Conservation (phyloP, 2,797 vertebrate genomes). For the Phalloptychus januarius region DNA sequence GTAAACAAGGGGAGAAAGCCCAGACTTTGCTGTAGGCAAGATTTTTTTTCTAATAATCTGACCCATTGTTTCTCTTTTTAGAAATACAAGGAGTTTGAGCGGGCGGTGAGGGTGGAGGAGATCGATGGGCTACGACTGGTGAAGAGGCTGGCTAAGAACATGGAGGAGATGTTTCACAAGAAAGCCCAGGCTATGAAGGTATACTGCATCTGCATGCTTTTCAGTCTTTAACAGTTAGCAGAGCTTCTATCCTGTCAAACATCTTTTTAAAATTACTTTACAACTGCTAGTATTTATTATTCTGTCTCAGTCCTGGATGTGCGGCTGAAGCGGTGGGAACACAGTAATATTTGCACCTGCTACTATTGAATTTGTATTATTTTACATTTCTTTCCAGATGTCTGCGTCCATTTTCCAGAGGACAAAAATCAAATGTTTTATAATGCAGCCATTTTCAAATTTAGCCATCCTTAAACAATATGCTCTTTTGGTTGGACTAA, state of each 20-base stretch:
- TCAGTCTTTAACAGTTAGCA: neutral
- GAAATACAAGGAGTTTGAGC: constrained; percentile 99
- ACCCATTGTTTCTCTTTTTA: constrained; percentile 61
- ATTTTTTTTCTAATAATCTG: neutral
- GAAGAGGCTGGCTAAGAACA: constrained; percentile 93
- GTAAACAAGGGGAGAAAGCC: no score
- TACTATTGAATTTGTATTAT: neutral
- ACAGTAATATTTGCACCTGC: neutral
- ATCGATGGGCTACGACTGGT: constrained; percentile 95
- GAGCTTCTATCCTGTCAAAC: neutral
- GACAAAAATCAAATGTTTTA: neutral
- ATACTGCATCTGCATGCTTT: constrained; percentile 49
- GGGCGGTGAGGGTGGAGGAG: constrained; percentile 91
- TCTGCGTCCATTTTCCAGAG: neutral
- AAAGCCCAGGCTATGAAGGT: constrained; percentile 95
- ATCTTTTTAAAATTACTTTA: neutral
- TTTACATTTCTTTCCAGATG: neutral
- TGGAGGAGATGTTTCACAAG: constrained; percentile 99
- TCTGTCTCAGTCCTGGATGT: no score
- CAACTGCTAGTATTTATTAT: neutral
- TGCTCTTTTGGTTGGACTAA: neutral
- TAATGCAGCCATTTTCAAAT: neutral
- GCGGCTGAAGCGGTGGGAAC: neutral
- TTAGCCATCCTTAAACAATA: neutral
- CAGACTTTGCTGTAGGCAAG: no score